Conservation (phyloP, 2,888 invertebrate species). For the Muscina levida region DNA sequence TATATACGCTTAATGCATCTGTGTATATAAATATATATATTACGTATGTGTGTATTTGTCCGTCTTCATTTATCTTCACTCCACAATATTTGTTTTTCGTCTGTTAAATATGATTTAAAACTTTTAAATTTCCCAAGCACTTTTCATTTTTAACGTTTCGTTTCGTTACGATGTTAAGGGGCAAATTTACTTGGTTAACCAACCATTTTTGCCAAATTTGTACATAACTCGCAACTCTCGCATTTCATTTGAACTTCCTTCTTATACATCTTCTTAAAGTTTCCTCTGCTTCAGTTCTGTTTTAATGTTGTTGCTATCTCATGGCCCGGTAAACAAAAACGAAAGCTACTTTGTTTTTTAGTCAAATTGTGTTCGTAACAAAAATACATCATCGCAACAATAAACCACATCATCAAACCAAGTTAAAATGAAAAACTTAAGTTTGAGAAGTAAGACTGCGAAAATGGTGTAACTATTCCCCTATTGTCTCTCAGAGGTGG, state of each 20-base stretch:
- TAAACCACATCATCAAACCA: conserved; percentile 12
- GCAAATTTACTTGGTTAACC: background rate
- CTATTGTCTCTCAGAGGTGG: no score
- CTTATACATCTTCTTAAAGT: background rate
- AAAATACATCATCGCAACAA: conserved; percentile 36
- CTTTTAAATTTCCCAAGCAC: conserved; percentile 20
- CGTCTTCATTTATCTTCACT: conserved; percentile 8
- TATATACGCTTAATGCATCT: background rate
- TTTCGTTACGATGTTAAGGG: background rate
- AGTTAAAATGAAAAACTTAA: conserved; percentile 13
- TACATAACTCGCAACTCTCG: conserved; percentile 1
- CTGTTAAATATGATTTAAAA: conserved; percentile 16
- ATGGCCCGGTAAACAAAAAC: background rate
- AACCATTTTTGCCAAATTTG: conserved; percentile 3
- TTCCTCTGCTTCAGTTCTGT: conserved; percentile 12
- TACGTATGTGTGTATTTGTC: background rate
- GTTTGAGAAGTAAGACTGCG: conserved; percentile 35
- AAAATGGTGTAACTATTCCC: no score
- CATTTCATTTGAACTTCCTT: conserved; percentile 20
- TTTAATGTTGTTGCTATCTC: conserved; percentile 9
- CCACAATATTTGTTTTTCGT: conserved; percentile 7
- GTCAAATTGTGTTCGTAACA: conserved; percentile 47
- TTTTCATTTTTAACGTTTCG: conserved; percentile 12
- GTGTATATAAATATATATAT: conserved; percentile 11
- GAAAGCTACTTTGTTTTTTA: conserved; percentile 29